Base-by-base conservation (phyloP, 2,797 vertebrate genomes). In the Poeciliopsis presidionis region DNA sequence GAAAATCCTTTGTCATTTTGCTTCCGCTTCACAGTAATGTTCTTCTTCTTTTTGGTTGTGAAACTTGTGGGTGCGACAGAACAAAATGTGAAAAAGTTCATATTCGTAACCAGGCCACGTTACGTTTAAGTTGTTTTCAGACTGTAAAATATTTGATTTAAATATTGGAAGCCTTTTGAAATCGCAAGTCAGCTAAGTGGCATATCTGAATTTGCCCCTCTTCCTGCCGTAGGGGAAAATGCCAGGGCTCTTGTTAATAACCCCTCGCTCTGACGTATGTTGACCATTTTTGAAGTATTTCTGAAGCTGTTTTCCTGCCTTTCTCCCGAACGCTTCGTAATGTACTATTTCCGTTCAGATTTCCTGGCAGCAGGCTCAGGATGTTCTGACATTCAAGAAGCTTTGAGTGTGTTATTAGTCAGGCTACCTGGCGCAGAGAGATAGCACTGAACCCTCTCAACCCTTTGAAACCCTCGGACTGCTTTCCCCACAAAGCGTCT, bases 361-460 rank as follows among this genome's bases (percentile, higher is more conserved):
- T 92, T 91, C 78, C 88, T 87, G 90, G 87, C 88, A 84, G 87
- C 43, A 43, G 72, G 88, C 86, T 78, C 0, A 70, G 84, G 82
- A 86, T 87, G 81, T 85, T 88, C 81, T 93, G 92, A 92, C 92
- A 92, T 93, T 93, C 88, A 89, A 84, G 88, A 85, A 83, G 92
- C 91, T 93, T 89, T 90, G 86, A 93, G 91, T 80, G 78, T 82
- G 85, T 81, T 92, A 94, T 94, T 94, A 94, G 93, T 94, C 90
- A 92, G 89, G 92, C 88, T 91, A 93, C 92, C 94, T 94, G 94
- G 82, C 39, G 36, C 84, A 63, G 84, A 72, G 93, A 94, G 94
- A 94, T 94, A 94, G 93, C 87, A 76, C 87, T 88, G 88, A 91
- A 90, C 87, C 90, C 86, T 82, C 80, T 81, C 82, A 84, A 79